Percentiles rank a stretch among this genome's conserved stretches.
phyloP scores from a whole-genome alignment of 1,140 invertebrate genomes.

The Drosophila bocki region DNA sequence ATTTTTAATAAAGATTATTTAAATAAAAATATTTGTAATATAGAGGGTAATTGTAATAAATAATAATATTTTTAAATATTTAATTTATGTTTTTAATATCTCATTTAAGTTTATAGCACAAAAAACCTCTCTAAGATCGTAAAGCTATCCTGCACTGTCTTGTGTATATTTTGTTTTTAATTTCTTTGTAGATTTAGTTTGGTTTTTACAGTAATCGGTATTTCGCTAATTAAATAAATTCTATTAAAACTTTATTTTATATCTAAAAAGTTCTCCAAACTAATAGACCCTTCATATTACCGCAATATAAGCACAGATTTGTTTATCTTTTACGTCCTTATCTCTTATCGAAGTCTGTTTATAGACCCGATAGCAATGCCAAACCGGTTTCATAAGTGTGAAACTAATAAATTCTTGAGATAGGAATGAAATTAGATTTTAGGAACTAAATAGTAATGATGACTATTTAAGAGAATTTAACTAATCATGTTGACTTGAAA shows the following conservation, averaged over 20 bases:
- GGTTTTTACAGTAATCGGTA: background rate
- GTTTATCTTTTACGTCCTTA: conserved; percentile 14
- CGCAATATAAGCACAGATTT: background rate
- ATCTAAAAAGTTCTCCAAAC: background rate
- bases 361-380: conserved; percentile 2
- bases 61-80: too few relatives aligned
- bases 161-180: background rate
- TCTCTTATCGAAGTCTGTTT: conserved; percentile 9
- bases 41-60: too few relatives aligned
- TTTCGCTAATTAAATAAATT: background rate
- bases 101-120: too few relatives aligned
- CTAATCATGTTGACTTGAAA: background rate
- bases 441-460: conserved; percentile 20
- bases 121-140: too few relatives aligned
- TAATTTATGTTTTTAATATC: too few relatives aligned
- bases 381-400: conserved; percentile 16
- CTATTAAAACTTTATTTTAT: background rate
- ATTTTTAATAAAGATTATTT: background rate
- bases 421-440: conserved; percentile 10
- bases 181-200: background rate
- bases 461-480: background rate
- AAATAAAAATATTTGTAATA: too few relatives aligned
- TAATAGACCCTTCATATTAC: background rate
- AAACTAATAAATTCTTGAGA: conserved; percentile 28
- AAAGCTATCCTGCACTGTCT: too few relatives aligned